Percentiles rank a stretch among this genome's conserved stretches.
Evolutionary conservation across 2,113 vertebrate species (phyloP).

Genomic region (Leuciscus idus): DNA sequence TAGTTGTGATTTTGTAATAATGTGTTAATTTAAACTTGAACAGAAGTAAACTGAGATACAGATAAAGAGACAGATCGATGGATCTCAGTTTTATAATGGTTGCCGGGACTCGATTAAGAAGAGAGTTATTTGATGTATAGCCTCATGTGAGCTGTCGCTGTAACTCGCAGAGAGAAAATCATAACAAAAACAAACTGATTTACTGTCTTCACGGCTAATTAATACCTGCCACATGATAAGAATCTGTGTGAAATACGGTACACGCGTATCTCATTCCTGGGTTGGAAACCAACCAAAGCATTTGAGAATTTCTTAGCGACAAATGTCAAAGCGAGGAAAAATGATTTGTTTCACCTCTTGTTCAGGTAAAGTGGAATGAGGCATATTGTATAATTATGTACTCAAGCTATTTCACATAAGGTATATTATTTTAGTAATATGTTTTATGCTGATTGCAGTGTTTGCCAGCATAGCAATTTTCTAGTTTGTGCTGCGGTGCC

Average conservation of each 20-base stretch:
- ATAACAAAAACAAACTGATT: conserved; percentile 60
- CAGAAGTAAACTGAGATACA: background rate
- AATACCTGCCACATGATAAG: conserved; percentile 67
- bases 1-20: background rate
- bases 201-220: conserved; percentile 70
- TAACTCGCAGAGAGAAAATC: conserved; percentile 33
- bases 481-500: background rate
- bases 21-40: background rate
- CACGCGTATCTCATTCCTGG: conserved; percentile 55
- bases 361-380: conserved; percentile 55
- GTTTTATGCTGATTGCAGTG: conserved; percentile 41
- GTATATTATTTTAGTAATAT: conserved; percentile 27
- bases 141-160: conserved; percentile 56
- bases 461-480: conserved; percentile 26
- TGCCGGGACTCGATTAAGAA: conserved; percentile 25
- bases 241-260: conserved; percentile 66
- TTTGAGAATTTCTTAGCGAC: conserved; percentile 48
- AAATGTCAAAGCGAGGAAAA: conserved; percentile 53
- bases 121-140: background rate
- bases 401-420: background rate
- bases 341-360: conserved; percentile 62
- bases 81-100: background rate
- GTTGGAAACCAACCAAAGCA: conserved; percentile 62
- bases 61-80: background rate
- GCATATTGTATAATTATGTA: conserved; percentile 57